Conservation (phyloP, 2,113 vertebrate genomes). For the Nansenia antarctica region DNA sequence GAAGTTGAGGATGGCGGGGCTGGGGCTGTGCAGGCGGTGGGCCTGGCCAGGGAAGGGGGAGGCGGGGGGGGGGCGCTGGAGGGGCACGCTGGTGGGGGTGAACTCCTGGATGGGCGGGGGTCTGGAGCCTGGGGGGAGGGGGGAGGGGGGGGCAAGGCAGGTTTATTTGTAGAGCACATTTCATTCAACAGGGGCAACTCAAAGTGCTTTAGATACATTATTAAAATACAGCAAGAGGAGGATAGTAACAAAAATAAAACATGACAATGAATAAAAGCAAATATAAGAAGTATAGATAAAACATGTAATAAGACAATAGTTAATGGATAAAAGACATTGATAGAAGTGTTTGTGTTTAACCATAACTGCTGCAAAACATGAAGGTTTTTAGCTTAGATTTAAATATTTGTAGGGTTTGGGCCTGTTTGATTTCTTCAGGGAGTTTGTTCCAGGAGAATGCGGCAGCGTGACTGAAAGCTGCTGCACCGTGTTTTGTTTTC, state of each 20-base stretch:
- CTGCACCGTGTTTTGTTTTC: no score
- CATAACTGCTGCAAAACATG: no score
- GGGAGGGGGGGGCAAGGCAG: slow-evolving; percentile 22
- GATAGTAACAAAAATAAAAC: neutral
- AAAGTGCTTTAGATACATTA: neutral
- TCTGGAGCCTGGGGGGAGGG: slow-evolving; percentile 82
- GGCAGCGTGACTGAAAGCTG: no score
- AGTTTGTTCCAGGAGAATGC: no score
- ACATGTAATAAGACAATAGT: no score
- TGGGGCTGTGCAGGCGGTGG: slow-evolving; percentile 74
- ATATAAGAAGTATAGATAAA: no score
- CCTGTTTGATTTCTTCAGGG: no score
- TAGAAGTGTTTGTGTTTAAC: no score
- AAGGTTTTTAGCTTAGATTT: no score
- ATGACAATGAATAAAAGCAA: no score
- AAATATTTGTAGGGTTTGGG: no score
- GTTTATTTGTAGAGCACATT: neutral
- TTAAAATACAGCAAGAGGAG: neutral
- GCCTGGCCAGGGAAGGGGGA: slow-evolving; percentile 65
- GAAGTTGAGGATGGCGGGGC: slow-evolving; percentile 88
- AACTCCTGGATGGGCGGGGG: slow-evolving; percentile 77
- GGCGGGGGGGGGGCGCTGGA: slow-evolving; percentile 57
- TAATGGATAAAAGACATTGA: no score
- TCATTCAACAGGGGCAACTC: neutral
- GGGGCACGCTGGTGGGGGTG: slow-evolving; percentile 79